Evolutionary conservation across 2,113 vertebrate species (phyloP), one percentile per base, ranked within the genome.

Genomic region (Oncorhynchus kisutch): DNA sequence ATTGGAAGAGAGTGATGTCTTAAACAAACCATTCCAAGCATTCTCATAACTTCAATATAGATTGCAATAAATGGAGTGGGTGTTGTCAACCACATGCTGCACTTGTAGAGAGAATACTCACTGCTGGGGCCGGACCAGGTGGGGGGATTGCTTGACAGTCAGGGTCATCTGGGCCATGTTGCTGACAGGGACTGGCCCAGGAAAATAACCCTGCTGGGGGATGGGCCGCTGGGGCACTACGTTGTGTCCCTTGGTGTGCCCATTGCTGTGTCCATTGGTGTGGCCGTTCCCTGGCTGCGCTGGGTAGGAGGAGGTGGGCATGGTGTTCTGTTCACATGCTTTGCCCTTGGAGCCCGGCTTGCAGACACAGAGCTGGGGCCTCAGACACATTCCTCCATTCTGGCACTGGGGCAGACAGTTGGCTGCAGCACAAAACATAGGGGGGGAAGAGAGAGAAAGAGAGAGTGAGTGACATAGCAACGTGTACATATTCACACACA

Each of bases 361-460:
- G 83, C 98, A 99, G 83, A 99, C 94, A 78, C 98, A 99, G 66
- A 97, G 92, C 82, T 99, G 98, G 72, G 97, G 97, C 87, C 94
- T 92, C 22, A 99, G 95, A 86, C 98, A 99, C 95, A 97, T 96
- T 80, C 97, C 98, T 90, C 96, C 97, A 3, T 99, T 99, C 83
- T 97, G 97, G 93, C 98, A 99, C 0, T 95, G 94, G 0, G 98
- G 98, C 12, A 91, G 84, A 87, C 98, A 99, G 90, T 94, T 97
- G 39, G 98, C 98, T 99, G 88, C 78, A 87, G 88, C 81, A 89
- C 82, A 77, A 89, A 83, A 83, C 75, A 81, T 75, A 74, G 54
- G 68, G 74, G 74, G 20, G 16, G 31, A 49, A 39, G 84, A 67
- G 39, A 11, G 78, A 65, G 60, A 31, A 13, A 88, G 73, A 81